phyloP scores from a whole-genome alignment of 1,140 invertebrate species.

The Lordiphosa stackelbergi region DNA sequence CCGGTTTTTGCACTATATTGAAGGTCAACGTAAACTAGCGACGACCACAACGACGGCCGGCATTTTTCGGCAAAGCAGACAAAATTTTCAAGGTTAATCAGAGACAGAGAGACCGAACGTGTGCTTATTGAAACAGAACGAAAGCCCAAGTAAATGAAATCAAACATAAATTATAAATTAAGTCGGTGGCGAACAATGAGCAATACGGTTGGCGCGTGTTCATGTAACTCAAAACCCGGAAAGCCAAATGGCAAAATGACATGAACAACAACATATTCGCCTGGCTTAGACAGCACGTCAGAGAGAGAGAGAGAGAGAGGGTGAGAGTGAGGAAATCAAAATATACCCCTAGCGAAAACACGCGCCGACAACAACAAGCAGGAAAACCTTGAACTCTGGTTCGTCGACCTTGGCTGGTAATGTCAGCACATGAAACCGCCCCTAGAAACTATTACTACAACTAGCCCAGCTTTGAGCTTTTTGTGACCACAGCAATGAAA shows the following conservation, averaged over 20 bases:
- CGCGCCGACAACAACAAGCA: constrained; percentile 40
- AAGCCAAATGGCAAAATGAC: constrained; percentile 61
- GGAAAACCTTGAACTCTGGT: constrained; percentile 80
- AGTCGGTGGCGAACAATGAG: constrained; percentile 11
- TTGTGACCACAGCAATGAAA: no score
- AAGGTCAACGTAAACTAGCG: constrained; percentile 25
- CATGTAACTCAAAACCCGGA: constrained; percentile 68
- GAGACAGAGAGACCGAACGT: constrained; percentile 18
- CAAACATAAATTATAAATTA: constrained; percentile 43
- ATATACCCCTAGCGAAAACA: constrained; percentile 20
- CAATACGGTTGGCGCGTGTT: constrained; percentile 45
- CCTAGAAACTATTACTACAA: constrained; percentile 56
- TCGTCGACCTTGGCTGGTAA: constrained; percentile 81
- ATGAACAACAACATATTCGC: constrained; percentile 42
- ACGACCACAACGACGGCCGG: background rate
- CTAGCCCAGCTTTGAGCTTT: constrained; percentile 33
- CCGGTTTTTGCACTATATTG: constrained; percentile 47
- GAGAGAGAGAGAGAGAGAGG: constrained; percentile 9
- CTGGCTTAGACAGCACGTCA: constrained; percentile 36
- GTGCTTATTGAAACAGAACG: constrained; percentile 40
- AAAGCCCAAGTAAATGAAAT: constrained; percentile 23
- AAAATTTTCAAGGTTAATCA: constrained; percentile 60
- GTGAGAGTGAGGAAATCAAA: constrained; percentile 6
- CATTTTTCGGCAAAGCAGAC: constrained; percentile 9
- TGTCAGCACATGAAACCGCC: constrained; percentile 44